These are phyloP conservation scores for Muscina levida DNA, from an alignment of 2,888 invertebrate genomes.

Conservation along the genomic window DNA sequence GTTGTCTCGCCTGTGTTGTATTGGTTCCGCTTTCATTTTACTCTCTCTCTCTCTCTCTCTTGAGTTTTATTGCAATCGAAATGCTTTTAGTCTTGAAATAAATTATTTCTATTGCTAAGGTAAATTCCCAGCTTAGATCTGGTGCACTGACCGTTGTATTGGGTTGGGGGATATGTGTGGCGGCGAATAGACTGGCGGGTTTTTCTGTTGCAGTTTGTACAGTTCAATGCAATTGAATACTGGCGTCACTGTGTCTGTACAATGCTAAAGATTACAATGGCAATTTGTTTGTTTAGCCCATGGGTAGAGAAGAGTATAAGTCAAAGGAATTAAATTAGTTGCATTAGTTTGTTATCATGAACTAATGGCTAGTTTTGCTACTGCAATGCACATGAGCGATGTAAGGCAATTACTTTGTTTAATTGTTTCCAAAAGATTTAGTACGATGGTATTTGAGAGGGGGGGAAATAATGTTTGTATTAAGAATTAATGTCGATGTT, in stretches of 20 bases:
- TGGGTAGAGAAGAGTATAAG: constrained; percentile 9
- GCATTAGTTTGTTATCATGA: constrained; percentile 51
- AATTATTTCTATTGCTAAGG: constrained; percentile 54
- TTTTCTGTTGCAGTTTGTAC: neutral
- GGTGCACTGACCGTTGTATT: neutral
- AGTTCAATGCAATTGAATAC: constrained; percentile 3
- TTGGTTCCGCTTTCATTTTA: constrained; percentile 3
- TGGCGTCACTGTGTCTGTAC: constrained; percentile 24
- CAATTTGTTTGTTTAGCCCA: neutral
- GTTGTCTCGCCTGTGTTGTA: neutral
- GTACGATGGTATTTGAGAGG: too few relatives aligned
- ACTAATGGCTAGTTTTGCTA: constrained; percentile 46
- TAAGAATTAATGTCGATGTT: too few relatives aligned
- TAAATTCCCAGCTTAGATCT: constrained; percentile 7
- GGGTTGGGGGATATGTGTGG: too few relatives aligned
- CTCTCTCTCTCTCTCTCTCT: constrained; percentile 26
- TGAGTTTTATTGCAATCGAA: constrained; percentile 56
- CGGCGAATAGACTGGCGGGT: too few relatives aligned
- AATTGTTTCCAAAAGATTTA: too few relatives aligned
- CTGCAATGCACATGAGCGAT: constrained; percentile 47
- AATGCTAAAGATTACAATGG: neutral
- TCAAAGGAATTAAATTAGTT: constrained; percentile 55
- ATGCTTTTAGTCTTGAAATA: constrained; percentile 59
- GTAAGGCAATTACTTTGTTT: neutral
- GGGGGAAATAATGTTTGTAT: too few relatives aligned